A percentile compares a stretch with the other conserved stretches of the same genome.
Evolutionary conservation across 2,113 vertebrate genomes (phyloP).

Genomic region (Opisthocomus hoazin): DNA sequence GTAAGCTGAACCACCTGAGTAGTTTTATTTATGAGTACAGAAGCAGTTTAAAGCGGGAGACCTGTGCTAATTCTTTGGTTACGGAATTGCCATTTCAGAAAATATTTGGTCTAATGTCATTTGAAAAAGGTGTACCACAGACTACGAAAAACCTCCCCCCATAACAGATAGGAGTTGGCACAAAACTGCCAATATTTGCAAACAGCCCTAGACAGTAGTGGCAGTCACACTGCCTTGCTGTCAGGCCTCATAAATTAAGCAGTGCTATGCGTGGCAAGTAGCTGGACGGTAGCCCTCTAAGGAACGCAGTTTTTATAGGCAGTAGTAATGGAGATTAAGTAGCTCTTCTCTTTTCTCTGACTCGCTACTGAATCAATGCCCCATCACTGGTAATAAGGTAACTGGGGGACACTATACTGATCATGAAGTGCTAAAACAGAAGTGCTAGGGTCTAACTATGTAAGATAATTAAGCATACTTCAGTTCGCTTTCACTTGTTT

Average conservation of each 20-base stretch:
- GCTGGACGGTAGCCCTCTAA: not conserved
- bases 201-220: not conserved
- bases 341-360: not conserved
- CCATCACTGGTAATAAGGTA: not conserved
- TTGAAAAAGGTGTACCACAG: not conserved
- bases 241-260: not conserved
- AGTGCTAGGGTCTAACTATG: not conserved
- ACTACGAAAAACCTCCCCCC: not conserved
- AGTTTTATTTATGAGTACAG: not conserved
- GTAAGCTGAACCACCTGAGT: not conserved
- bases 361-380: constrained; percentile 23
- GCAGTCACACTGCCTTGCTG: not conserved
- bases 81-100: not conserved
- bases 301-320: constrained; percentile 22
- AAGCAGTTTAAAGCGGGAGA: not conserved
- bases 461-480: not conserved
- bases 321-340: constrained; percentile 35
- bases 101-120: not conserved
- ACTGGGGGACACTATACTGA: not conserved
- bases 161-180: not conserved
- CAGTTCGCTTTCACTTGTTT: fast-evolving
- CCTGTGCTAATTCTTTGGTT: not conserved
- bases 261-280: not conserved
- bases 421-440: not conserved
- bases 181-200: not conserved